Base-by-base conservation (phyloP, 2,113 vertebrate genomes). In the Cynocephalus volans region DNA sequence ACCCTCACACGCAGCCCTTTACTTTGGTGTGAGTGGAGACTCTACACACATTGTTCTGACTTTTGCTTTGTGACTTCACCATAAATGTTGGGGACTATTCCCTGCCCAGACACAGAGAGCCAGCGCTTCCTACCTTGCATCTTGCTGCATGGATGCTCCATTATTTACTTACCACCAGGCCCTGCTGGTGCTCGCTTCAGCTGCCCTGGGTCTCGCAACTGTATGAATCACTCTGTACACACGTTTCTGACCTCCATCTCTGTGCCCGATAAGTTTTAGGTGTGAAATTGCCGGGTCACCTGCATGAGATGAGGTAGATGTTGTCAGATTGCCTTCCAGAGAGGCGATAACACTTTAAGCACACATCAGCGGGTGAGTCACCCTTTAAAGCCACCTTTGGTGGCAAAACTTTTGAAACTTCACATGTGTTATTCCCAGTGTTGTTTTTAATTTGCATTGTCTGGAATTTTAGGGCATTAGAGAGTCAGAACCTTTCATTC, bases 161-260 rank as follows among this genome's bases (percentile, higher is more conserved):
- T 31, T 1, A 4, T 50, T n/a, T 13, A 2, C 48, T 14, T 2
- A 1, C 52, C 23, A 1, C 67, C 21, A 2, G n/a, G 48, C 41
- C 19, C 70, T 1, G 3, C 2, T 0, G n/a, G 28, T 18, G 17
- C 9, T 0, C 33, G 1, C 21, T 45, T 7, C 3, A 7, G 45
- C 54, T 23, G 18, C 31, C 67, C 33, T 33, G 24, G 45, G 72
- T 4, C 54, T 41, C 2, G 2, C 10, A 8, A n/a, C 77, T 11
- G 33, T 0, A 24, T 17, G 54, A 24, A 41, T 15, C 4, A 28
- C 21, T 15, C 1, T 1, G 65, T 10, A 8, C 17, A 7, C 17
- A 0, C 8, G 0, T 10, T 41, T 36, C 77, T 45, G 1, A 1
- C 0, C 0, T 0, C 5, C 14, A 0, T 45, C 26, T 75, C 45